These are phyloP conservation scores for Phymorhynchus buccinoides DNA, from an alignment of 1,140 invertebrate genomes.

Conservation along the genomic window DNA sequence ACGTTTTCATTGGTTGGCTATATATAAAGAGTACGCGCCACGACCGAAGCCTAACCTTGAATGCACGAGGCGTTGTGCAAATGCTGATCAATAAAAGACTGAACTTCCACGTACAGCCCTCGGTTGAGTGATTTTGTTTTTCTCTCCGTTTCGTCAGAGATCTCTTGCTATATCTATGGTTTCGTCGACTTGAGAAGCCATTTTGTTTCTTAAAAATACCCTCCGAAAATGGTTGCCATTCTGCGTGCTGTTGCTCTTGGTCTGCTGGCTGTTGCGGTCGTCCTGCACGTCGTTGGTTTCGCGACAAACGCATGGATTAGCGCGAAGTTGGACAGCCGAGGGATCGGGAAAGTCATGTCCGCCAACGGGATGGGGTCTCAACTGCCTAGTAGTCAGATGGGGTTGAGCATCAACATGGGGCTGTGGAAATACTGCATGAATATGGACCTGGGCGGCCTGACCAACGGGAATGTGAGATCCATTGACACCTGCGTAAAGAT, in stretches of 20 bases:
- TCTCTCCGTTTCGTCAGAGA: too few relatives aligned
- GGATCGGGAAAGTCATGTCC: not conserved
- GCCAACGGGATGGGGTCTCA: not conserved
- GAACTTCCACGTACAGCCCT: too few relatives aligned
- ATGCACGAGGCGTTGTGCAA: too few relatives aligned
- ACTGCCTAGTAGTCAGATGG: not conserved
- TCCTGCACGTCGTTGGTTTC: not conserved
- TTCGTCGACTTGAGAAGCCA: too few relatives aligned
- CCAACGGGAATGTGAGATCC: too few relatives aligned
- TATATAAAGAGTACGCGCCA: too few relatives aligned
- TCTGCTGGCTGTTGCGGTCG: not conserved
- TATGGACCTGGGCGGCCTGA: not conserved
- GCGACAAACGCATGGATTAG: not conserved
- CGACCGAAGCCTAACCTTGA: too few relatives aligned
- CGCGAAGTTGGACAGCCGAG: not conserved
- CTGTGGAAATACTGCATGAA: not conserved
- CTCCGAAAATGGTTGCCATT: slow-evolving; percentile 1
- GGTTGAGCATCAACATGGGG: not conserved
- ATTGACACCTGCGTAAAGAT: not conserved
- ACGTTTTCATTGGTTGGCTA: too few relatives aligned
- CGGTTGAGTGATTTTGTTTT: too few relatives aligned
- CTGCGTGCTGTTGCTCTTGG: not conserved
- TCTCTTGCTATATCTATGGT: too few relatives aligned
- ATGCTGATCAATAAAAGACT: too few relatives aligned
- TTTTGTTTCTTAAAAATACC: too few relatives aligned